Base-by-base conservation (phyloP, 2,113 vertebrate genomes). In the Tragelaphus scriptus region DNA sequence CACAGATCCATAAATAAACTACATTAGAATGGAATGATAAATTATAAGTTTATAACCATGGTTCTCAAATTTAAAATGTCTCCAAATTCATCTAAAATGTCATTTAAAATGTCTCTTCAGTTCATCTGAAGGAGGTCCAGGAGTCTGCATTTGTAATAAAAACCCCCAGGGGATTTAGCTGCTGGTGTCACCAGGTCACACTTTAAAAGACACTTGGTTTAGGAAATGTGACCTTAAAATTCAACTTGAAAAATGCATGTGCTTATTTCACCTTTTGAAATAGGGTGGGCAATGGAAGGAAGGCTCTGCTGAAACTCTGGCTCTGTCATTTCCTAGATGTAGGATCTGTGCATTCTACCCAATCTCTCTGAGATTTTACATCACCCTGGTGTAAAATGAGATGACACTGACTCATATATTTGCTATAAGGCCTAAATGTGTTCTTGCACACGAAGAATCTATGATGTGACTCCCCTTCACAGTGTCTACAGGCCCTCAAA, bases 1-100 rank as follows among this genome's bases (percentile, higher is more conserved):
- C 82, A 71, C 10, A 40, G 58, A 91, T 71, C 61, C 51, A 88
- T 80, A 96, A 98, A 96, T 96, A 96, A 97, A 86, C 61, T 47
- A n/a, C n/a, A 55, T n/a, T 40, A 84, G 47, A 97, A 94, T 25
- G 51, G 51, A 91, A 85, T 21, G 75, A 61, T 86, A 95, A 94
- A 49, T 30, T 82, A 19, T 44, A 91, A 85, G 21, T 95, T 95
- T 88, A 86, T 86, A 98, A 56, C 26, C 2, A 16, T 71, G 51
- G n/a, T 61, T 94, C 30, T 81, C 30, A 71, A 80, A 88, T 90
- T 85, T 61, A 90, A 86, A 53, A 79, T 85, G 58, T 86, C 55
- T 91, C 90, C 81, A 40, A 19, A 91, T 63, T 44, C 44, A 44
- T 44, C 44, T 44, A 44, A 44, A 44, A 44, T 44, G 44, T 44